A percentile compares a stretch with the other conserved stretches of the same genome.
These are phyloP conservation scores for Nemoura dubitans DNA, from an alignment of 2,888 invertebrate species.

Conservation along the genomic window DNA sequence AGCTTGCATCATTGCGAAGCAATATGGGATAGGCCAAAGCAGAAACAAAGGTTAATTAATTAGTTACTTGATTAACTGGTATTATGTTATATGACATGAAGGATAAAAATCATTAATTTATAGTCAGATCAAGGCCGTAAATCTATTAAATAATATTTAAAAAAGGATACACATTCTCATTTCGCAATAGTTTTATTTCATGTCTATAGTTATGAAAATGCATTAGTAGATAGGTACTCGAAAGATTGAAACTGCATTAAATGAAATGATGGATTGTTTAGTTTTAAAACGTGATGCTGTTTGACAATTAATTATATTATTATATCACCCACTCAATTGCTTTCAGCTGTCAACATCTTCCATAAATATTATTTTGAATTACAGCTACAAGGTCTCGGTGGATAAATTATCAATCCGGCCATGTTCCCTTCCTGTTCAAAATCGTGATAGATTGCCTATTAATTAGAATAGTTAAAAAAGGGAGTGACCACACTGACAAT, in stretches of 20 bases:
- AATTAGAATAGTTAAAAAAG: background rate
- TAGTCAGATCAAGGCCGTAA: conserved; percentile 15
- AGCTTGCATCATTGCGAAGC: background rate
- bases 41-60: conserved; percentile 26
- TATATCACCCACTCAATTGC: conserved; percentile 35
- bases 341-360: conserved; percentile 19
- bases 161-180: conserved; percentile 8
- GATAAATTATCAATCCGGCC: conserved; percentile 5
- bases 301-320: conserved; percentile 28
- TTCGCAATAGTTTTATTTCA: conserved; percentile 15
- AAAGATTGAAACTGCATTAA: background rate
- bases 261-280: conserved; percentile 25
- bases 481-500: background rate
- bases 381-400: conserved; percentile 1
- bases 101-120: background rate
- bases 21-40: conserved; percentile 10
- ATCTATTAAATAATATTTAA: conserved; percentile 20
- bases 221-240: background rate
- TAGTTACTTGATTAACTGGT: conserved; percentile 34
- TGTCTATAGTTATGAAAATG: background rate
- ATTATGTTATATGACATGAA: conserved; percentile 26
- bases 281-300: conserved; percentile 27
- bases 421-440: conserved; percentile 1
- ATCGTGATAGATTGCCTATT: background rate
- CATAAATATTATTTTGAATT: conserved; percentile 24